These are phyloP conservation scores for Gasteruption jaculator DNA, from an alignment of 2,888 invertebrate species.

Conservation along the genomic window DNA sequence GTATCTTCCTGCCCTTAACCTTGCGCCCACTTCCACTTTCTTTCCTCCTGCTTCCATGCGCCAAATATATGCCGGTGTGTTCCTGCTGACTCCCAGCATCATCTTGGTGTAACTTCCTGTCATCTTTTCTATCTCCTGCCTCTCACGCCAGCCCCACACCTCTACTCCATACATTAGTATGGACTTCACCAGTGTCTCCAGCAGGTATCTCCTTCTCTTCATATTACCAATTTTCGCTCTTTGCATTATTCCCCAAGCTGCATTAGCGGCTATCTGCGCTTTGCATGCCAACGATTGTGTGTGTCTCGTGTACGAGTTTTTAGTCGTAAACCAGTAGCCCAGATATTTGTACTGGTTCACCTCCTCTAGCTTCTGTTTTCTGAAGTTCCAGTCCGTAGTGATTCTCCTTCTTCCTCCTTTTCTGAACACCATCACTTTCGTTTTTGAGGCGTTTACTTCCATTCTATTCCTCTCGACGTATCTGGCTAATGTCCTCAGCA, in stretches of 20 bases:
- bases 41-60: no score
- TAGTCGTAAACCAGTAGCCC: slow-evolving; percentile 13
- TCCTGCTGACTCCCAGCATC: slow-evolving; percentile 14
- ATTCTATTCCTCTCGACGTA: slow-evolving; percentile 8
- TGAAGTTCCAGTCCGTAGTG: slow-evolving; percentile 11
- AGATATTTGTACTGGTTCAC: slow-evolving; percentile 17
- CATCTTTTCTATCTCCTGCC: slow-evolving; percentile 13
- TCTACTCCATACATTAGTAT: slow-evolving; percentile 14
- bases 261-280: slow-evolving; percentile 13
- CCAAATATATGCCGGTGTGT: no score
- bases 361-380: slow-evolving; percentile 8
- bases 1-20: no score
- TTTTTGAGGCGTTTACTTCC: slow-evolving; percentile 13
- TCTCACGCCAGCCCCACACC: slow-evolving; percentile 16
- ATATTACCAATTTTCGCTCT: no score
- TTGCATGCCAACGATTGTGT: slow-evolving; percentile 8
- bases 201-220: slow-evolving; percentile 9
- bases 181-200: slow-evolving; percentile 15
- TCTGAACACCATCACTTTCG: slow-evolving; percentile 17
- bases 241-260: no score
- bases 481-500: slow-evolving; percentile 10
- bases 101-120: slow-evolving; percentile 15
- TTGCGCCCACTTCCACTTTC: no score
- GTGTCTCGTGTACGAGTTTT: slow-evolving; percentile 11
- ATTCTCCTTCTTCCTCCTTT: slow-evolving; percentile 14